Evolutionary conservation across 2,797 vertebrate genomes (phyloP).

Genomic region (Melanotaenia parkinsoni): DNA sequence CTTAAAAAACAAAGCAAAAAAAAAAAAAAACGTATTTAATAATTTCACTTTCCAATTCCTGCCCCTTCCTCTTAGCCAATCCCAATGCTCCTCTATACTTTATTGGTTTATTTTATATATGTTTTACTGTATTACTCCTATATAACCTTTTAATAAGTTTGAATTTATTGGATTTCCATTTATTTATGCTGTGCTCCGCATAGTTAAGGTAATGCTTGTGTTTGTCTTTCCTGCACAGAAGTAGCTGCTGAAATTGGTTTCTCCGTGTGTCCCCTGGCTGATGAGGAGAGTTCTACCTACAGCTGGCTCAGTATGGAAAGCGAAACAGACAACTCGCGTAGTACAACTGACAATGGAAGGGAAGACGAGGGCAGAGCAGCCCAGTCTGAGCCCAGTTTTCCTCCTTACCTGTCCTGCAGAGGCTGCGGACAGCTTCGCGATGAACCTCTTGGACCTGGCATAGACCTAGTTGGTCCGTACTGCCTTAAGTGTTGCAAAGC

Average conservation of each 20-base stretch:
- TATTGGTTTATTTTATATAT: background rate
- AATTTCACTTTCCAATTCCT: background rate
- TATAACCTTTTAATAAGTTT: background rate
- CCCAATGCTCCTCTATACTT: background rate
- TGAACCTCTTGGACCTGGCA: constrained; percentile 84
- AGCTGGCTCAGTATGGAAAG: constrained; percentile 90
- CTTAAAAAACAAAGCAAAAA: background rate
- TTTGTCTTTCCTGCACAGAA: constrained; percentile 77
- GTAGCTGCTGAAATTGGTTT: constrained; percentile 90
- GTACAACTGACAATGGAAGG: constrained; percentile 64
- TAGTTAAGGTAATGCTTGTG: constrained; percentile 1
- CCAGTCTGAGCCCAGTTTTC: constrained; percentile 76
- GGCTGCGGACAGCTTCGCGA: constrained; percentile 88
- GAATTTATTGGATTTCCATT: background rate
- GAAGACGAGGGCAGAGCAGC: constrained; percentile 73
- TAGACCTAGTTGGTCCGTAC: constrained; percentile 83
- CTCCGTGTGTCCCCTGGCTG: constrained; percentile 88
- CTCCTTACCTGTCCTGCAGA: constrained; percentile 84
- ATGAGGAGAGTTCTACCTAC: constrained; percentile 89
- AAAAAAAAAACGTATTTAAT: background rate
- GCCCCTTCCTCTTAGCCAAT: background rate
- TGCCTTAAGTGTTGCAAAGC: constrained; percentile 84
- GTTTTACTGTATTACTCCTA: background rate
- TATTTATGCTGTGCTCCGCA: background rate
- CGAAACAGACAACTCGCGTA: constrained; percentile 85